A percentile compares a stretch with the other conserved stretches of the same genome.
These are phyloP conservation scores for Dasyurus viverrinus DNA, from an alignment of 2,113 vertebrate species.

Conservation along the genomic window DNA sequence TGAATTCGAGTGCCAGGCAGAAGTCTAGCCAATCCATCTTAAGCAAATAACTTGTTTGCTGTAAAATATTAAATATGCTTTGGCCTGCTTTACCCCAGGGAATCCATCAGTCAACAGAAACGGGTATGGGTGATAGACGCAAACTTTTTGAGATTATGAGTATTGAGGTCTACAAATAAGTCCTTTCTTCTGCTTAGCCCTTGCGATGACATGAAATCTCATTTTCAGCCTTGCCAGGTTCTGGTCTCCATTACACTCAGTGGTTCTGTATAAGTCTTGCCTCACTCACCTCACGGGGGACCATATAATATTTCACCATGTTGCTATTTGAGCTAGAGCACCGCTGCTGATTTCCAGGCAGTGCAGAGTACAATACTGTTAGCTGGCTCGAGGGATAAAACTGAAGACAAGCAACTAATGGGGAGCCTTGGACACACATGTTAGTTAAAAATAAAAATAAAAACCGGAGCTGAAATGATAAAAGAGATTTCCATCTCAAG, in stretches of 20 bases:
- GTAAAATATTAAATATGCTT: slow-evolving; percentile 85
- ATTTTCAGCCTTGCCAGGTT: no score
- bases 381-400: background rate
- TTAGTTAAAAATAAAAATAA: slow-evolving; percentile 37
- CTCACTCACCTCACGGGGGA: background rate
- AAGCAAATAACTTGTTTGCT: slow-evolving; percentile 87
- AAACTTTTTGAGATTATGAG: slow-evolving; percentile 23
- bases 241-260: background rate
- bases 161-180: slow-evolving; percentile 14
- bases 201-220: rapidly evolving
- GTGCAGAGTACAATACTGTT: background rate
- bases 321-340: background rate
- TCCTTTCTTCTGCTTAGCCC: background rate
- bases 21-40: slow-evolving; percentile 84
- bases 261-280: slow-evolving; percentile 10
- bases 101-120: slow-evolving; percentile 45
- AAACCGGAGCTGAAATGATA: slow-evolving; percentile 26
- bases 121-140: slow-evolving; percentile 19
- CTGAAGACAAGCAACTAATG: background rate
- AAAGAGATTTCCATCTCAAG: slow-evolving; percentile 22
- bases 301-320: background rate
- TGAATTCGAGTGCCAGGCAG: slow-evolving; percentile 80
- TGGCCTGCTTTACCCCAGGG: slow-evolving; percentile 77
- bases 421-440: background rate
- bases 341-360: rapidly evolving